Percentiles rank a stretch among this genome's conserved stretches.
phyloP scores from a whole-genome alignment of 1,140 invertebrate genomes.

The Drosophila paulistorum region DNA sequence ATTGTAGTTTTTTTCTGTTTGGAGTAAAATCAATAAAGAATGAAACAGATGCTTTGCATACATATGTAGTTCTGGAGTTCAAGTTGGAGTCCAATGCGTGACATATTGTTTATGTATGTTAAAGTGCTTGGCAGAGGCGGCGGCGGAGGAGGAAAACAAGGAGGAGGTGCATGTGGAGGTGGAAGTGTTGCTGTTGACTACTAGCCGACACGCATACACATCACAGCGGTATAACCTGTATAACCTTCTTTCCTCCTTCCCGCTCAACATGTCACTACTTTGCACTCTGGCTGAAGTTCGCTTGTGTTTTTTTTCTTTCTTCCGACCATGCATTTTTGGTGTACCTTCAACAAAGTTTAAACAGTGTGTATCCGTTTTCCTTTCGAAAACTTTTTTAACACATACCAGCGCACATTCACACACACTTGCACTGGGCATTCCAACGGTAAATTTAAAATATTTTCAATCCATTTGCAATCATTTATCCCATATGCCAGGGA shows the following conservation, averaged over 20 bases:
- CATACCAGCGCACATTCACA: constrained; percentile 26
- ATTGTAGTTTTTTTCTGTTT: neutral
- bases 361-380: constrained; percentile 79
- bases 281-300: constrained; percentile 34
- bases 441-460: constrained; percentile 45
- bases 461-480: constrained; percentile 13
- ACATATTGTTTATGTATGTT: constrained; percentile 29
- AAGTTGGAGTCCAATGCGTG: constrained; percentile 1
- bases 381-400: constrained; percentile 70
- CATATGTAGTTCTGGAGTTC: neutral
- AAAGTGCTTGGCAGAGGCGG: no score
- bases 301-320: neutral
- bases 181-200: constrained; percentile 11
- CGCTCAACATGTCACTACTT: constrained; percentile 23
- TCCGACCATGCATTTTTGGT: constrained; percentile 45
- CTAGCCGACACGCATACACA: constrained; percentile 7
- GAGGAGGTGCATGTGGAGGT: constrained; percentile 12
- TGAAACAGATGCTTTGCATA: constrained; percentile 3
- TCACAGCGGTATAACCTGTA: constrained; percentile 3
- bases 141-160: no score
- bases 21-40: constrained; percentile 71
- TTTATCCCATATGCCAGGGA: constrained; percentile 50
- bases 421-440: constrained; percentile 50
- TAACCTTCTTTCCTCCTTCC: constrained; percentile 28
- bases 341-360: constrained; percentile 70